Evolutionary conservation across 2,888 invertebrate species (phyloP), one percentile per base, ranked within the genome.

Genomic region (Hirtodrosophila alboralis): DNA sequence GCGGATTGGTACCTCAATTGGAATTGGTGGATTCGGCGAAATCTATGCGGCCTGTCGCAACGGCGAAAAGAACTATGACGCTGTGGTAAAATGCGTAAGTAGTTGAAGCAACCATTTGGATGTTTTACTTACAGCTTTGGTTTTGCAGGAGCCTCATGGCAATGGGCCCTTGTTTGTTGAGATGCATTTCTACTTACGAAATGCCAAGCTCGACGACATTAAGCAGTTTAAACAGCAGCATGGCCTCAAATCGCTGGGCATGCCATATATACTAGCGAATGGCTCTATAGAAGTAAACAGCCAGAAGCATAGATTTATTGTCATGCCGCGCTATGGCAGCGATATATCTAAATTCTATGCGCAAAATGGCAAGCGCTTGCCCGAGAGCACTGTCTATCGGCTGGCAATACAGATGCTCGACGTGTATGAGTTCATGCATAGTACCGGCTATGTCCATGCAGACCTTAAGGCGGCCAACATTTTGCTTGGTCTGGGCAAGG

Each of bases 391-490:
- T 9, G 95, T 95, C 8, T 96, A 95, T 87, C 94, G 95, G 76
- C 88, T 98, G 65, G 96, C 95, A 0, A 90, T 96, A 69, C 97
- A 97, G 92, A 94, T 97, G 92, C 87, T 98, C 70, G 95, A 98
- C 90, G 95, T 95, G 1, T 91, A 98, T 67, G 96, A 98, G 89
- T 99, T 97, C 89, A 96, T 99, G 74, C 99, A 99, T 89, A 92
- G 93, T 47, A 93, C 94, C 72, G 96, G 95, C 2, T 99, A 98
- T 88, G 95, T 97, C 0, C 99, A 99, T 90, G 98, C 96, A 0
- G 99, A 99, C 89, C 93, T 99, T 4, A 99, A 99, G 91, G 98
- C 96, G 1, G 95, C 96, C 7, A 99, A 99, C 90, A 94, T 99
- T 64, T 91, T 98, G 14, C 89, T 97, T 36, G 96, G 96, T 0